Conservation (phyloP, 2,113 vertebrate genomes). For the Dipodomys merriami region DNA sequence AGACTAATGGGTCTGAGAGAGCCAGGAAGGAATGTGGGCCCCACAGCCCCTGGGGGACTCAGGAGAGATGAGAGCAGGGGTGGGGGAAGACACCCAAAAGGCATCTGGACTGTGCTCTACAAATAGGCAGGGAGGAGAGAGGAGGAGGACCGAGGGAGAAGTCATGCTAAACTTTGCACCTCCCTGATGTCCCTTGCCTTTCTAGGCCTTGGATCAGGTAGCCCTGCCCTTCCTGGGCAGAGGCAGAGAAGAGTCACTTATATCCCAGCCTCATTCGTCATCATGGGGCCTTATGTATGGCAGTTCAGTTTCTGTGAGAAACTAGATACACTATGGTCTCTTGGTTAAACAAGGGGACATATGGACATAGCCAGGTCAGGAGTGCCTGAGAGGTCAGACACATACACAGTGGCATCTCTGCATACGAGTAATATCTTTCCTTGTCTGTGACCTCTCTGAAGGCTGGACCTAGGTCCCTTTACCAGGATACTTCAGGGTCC, state of each 20-base stretch:
- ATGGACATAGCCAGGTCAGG: background rate
- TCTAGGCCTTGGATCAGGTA: background rate
- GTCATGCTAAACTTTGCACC: background rate
- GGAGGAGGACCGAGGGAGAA: background rate
- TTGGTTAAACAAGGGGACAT: background rate
- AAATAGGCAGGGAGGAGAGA: slow-evolving; percentile 29
- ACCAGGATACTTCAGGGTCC: fast-evolving
- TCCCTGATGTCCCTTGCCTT: background rate
- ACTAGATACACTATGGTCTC: too few species aligned
- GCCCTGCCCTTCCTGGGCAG: background rate
- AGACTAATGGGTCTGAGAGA: slow-evolving; percentile 68
- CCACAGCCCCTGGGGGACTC: slow-evolving; percentile 67
- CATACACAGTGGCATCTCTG: background rate
- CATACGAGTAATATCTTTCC: background rate
- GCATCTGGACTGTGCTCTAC: background rate
- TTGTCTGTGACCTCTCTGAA: background rate
- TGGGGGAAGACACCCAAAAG: slow-evolving; percentile 16
- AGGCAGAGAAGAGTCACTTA: background rate
- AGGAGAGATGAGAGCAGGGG: background rate
- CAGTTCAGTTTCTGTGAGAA: background rate
- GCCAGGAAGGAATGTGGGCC: slow-evolving; percentile 65
- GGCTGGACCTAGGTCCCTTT: background rate
- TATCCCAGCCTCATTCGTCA: background rate
- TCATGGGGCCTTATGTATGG: background rate
- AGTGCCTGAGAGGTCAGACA: too few species aligned